Percentiles rank a stretch among this genome's conserved stretches.
Conservation (phyloP, 1,140 invertebrate species). For the Drosophila pallidifrons region DNA sequence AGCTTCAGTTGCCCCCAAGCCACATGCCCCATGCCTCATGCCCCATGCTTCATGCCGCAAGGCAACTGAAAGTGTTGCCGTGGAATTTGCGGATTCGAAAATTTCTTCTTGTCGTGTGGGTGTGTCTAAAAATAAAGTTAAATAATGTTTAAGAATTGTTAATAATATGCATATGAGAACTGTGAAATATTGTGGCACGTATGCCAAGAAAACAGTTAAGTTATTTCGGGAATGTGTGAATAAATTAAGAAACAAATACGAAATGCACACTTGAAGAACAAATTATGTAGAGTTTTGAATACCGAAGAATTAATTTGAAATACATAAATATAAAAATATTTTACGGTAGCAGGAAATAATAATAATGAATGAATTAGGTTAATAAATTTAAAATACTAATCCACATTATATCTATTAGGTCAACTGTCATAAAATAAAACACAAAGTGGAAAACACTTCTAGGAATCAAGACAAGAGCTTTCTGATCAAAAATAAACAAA, state of each 20-base stretch:
- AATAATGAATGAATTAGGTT: too few species aligned
- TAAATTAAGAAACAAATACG: neutral
- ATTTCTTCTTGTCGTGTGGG: neutral
- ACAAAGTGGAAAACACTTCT: too few species aligned
- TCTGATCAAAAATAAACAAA: too few species aligned
- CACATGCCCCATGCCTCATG: neutral
- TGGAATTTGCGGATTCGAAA: constrained; percentile 39
- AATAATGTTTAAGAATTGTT: constrained; percentile 13
- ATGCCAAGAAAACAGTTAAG: constrained; percentile 8
- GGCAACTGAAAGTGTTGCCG: constrained; percentile 48
- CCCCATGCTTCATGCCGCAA: constrained; percentile 1
- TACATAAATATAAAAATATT: too few species aligned
- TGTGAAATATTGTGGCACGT: neutral
- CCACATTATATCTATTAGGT: too few species aligned
- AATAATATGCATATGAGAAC: constrained; percentile 16
- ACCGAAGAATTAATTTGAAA: neutral
- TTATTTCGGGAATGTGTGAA: constrained; percentile 4
- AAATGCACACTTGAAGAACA: neutral
- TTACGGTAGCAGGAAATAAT: too few species aligned
- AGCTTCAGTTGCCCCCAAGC: neutral
- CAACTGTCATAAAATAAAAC: too few species aligned
- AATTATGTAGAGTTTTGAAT: neutral
- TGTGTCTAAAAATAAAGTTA: constrained; percentile 17
- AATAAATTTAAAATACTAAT: too few species aligned
- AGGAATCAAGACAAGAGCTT: too few species aligned